Evolutionary conservation across 1,140 invertebrate species (phyloP).

Genomic region (Drosophila arizonae): DNA sequence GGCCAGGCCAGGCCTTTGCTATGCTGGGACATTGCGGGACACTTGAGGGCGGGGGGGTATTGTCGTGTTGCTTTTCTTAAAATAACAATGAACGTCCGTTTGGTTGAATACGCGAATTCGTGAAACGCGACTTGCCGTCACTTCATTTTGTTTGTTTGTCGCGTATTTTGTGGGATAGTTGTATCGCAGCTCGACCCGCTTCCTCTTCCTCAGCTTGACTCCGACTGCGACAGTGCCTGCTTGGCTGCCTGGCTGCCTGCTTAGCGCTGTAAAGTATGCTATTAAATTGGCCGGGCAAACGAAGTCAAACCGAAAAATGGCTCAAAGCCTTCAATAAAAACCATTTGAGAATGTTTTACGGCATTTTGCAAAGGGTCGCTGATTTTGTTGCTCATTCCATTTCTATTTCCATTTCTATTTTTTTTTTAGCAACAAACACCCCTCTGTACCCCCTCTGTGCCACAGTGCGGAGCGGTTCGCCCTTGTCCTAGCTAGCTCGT

Average conservation of each 20-base stretch:
- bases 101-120: conserved; percentile 38
- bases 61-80: conserved; percentile 74
- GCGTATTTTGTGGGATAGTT: conserved; percentile 47
- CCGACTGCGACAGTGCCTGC: too few relatives aligned
- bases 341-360: conserved; percentile 52
- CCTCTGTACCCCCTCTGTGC: not conserved
- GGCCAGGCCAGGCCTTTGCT: not conserved
- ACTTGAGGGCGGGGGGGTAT: conserved; percentile 7
- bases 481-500: not conserved
- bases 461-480: not conserved
- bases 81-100: conserved; percentile 81
- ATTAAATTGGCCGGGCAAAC: conserved; percentile 77
- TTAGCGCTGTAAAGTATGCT: conserved; percentile 79
- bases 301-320: conserved; percentile 49
- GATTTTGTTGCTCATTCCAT: not conserved
- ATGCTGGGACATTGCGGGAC: not conserved
- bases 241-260: too few relatives aligned
- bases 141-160: conserved; percentile 79
- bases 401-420: too few relatives aligned
- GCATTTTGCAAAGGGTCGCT: conserved; percentile 28
- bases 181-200: conserved; percentile 22
- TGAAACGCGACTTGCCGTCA: conserved; percentile 58
- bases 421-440: not conserved
- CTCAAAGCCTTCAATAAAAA: conserved; percentile 50
- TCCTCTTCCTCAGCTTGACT: conserved; percentile 2